A percentile compares a stretch with the other conserved stretches of the same genome.
phyloP scores from a whole-genome alignment of 2,888 invertebrate species.

The Seira musarum region DNA sequence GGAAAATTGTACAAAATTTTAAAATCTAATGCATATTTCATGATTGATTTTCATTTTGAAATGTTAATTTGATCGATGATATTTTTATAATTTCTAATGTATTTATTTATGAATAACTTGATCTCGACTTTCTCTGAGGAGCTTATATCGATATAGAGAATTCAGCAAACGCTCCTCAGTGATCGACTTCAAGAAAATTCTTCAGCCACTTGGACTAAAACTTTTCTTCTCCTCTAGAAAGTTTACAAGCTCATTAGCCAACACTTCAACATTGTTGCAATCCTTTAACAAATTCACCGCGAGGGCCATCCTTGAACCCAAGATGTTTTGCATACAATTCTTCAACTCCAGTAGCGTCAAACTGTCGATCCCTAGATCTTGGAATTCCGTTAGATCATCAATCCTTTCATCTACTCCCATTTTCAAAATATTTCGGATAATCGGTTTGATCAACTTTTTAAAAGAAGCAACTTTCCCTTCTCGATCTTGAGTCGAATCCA shows the following conservation, averaged over 20 bases:
- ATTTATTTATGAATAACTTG: no score
- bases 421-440: constrained; percentile 31
- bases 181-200: no score
- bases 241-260: constrained; percentile 33
- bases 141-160: no score
- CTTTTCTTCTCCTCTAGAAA: constrained; percentile 24
- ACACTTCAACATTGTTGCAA: constrained; percentile 36
- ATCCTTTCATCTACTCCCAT: constrained; percentile 46
- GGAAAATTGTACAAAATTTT: no score
- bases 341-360: constrained; percentile 57
- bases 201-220: no score
- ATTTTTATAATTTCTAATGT: no score
- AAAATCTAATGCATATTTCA: no score
- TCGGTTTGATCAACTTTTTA: constrained; percentile 23
- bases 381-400: constrained; percentile 40
- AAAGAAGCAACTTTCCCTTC: constrained; percentile 52
- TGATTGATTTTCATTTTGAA: no score
- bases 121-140: no score
- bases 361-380: constrained; percentile 49
- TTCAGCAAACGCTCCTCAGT: no score
- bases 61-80: no score
- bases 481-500: constrained; percentile 23
- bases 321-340: constrained; percentile 48
- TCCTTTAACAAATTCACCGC: constrained; percentile 42
- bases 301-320: constrained; percentile 46